Conservation (phyloP, 1,140 invertebrate species). For the Cydia amplana region DNA sequence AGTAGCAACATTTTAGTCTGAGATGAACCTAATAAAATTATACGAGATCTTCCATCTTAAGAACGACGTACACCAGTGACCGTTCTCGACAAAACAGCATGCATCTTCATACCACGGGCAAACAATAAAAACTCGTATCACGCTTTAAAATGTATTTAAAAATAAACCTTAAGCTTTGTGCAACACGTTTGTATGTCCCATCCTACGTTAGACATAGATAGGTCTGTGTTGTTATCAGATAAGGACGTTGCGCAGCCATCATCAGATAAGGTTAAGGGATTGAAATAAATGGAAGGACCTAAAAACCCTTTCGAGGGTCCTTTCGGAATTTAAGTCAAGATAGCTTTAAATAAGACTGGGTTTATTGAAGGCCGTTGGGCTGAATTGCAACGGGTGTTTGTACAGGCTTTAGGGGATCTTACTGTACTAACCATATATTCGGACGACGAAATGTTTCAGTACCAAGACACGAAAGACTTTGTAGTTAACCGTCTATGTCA, state of each 20-base stretch:
- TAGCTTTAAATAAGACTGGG: constrained; percentile 21
- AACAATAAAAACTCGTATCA: constrained; percentile 2
- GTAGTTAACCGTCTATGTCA: no score
- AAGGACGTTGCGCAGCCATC: background rate
- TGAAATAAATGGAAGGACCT: constrained; percentile 24
- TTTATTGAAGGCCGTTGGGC: background rate
- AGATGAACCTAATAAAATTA: background rate
- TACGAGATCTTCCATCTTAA: background rate
- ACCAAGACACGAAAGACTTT: no score
- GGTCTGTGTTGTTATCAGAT: constrained; percentile 4
- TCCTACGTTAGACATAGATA: background rate
- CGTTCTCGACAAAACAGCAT: background rate
- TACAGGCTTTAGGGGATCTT: background rate
- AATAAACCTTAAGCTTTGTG: background rate
- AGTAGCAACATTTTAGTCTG: background rate
- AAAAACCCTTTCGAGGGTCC: constrained; percentile 13
- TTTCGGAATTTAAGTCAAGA: constrained; percentile 21
- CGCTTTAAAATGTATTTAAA: background rate
- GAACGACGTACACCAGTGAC: background rate
- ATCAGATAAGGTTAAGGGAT: constrained; percentile 18
- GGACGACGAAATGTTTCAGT: no score
- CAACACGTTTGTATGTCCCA: background rate
- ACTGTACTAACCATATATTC: background rate
- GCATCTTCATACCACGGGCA: background rate
- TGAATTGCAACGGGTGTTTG: constrained; percentile 11